Evolutionary conservation across 64 coral and sea anemone genomes (phyloP).

Genomic region (Dendronephthya gigantea): DNA sequence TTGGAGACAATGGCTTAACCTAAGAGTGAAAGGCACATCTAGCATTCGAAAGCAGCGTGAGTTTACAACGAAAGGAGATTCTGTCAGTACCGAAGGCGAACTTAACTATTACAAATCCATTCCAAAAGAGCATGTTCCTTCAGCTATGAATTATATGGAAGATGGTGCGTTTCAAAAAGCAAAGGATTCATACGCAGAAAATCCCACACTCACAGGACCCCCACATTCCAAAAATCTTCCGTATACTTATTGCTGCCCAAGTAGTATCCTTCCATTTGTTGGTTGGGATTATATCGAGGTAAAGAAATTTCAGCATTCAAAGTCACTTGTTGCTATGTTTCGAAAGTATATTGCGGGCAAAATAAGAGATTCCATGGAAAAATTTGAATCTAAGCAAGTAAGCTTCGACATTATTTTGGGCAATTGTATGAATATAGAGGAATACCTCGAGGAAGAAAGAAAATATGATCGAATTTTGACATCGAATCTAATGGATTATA

Average conservation of each 20-base stretch:
- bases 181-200: not conserved
- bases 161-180: not conserved
- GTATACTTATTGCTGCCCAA: not conserved
- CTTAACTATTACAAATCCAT: not conserved
- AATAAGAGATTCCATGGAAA: not conserved
- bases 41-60: not conserved
- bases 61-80: not conserved
- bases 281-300: slow-evolving; percentile 2
- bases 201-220: not conserved
- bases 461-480: slow-evolving; percentile 15
- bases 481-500: slow-evolving; percentile 11
- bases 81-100: not conserved
- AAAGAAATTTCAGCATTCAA: not conserved
- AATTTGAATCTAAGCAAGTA: not conserved
- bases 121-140: not conserved
- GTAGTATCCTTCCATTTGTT: not conserved
- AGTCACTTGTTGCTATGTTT: not conserved
- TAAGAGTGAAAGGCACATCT: not conserved
- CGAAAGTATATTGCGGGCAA: not conserved
- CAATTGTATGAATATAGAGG: not conserved
- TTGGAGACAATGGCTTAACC: not conserved
- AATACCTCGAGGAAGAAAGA: not conserved
- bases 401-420: not conserved
- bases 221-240: too few species aligned
- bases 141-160: not conserved